Base-by-base conservation (phyloP, 2,888 invertebrate genomes). In the Phortica magna region DNA sequence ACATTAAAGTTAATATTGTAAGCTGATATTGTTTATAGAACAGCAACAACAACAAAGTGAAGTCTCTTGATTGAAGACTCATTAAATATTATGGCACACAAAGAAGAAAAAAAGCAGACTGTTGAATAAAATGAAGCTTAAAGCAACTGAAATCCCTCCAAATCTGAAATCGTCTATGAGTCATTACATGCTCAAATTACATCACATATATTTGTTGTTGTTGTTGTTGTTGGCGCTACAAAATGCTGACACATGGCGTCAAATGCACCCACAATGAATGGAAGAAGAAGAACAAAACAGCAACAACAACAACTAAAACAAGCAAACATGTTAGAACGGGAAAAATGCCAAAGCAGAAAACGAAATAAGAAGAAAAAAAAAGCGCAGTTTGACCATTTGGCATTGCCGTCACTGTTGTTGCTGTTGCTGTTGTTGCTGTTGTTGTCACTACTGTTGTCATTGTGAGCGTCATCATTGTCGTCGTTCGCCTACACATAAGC, bases 351-450 rank as follows among this genome's bases (percentile, higher is more conserved):
- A 31, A 53, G n/a, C 53, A 53, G n/a, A n/a, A n/a, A 53, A 53
- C 0, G 53, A 53, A n/a, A 53, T 2, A 53, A 53, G 53, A 10
- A 7, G 53, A 53, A 31, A 48, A 48, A 48, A 48, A 59, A 59
- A 59, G 59, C 59, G 59, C 59, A 59, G 10, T 59, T 59, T 59
- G 59, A n/a, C 59, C n/a, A 59, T n/a, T 59, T 59, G 59, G 59
- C 59, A 7, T 59, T n/a, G 59, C n/a, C 59, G 7, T 59, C 59
- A 17, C n/a, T 43, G n/a, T 6, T n/a, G n/a, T 31, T 31, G 59
- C 7, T 17, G 5, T 31, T 10, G 65, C 5, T 31, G 65, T 65
- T 31, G 31, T 31, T 22, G 10, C 5, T 31, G 31, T 31, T 31
- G 31, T 65, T 42, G 31, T n/a, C n/a, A n/a, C n/a, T n/a, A 4